Percentiles rank a stretch among this genome's conserved stretches.
These are phyloP conservation scores for Centropus unirufus DNA, from an alignment of 2,113 vertebrate species.

Conservation along the genomic window DNA sequence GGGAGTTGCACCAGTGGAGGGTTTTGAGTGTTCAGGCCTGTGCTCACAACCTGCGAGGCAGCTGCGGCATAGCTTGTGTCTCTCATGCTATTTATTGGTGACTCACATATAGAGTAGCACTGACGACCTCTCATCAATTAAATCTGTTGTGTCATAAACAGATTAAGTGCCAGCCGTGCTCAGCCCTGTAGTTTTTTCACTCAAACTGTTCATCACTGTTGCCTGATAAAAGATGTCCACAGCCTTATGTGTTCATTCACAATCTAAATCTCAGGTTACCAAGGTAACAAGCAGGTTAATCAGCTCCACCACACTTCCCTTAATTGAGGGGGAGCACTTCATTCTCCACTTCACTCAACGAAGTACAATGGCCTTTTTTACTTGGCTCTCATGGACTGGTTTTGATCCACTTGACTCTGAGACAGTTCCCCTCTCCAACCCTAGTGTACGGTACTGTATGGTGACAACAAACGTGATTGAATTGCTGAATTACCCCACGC, in stretches of 20 bases:
- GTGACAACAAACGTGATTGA: constrained; percentile 27
- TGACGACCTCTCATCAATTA: constrained; percentile 31
- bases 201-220: constrained; percentile 55
- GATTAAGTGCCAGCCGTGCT: constrained; percentile 40
- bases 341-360: constrained; percentile 74
- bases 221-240: constrained; percentile 60
- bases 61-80: neutral
- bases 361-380: constrained; percentile 53
- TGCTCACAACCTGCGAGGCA: neutral
- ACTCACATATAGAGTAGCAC: neutral
- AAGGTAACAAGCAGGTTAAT: constrained; percentile 81
- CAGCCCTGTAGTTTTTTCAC: constrained; percentile 27
- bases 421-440: constrained; percentile 26
- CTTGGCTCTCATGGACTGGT: constrained; percentile 36
- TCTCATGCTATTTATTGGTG: neutral
- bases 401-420: constrained; percentile 73
- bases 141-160: constrained; percentile 36
- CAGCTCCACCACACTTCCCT: constrained; percentile 68
- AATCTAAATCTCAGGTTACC: constrained; percentile 74
- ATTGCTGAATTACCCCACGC: constrained; percentile 35
- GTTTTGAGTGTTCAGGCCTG: neutral
- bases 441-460: neutral
- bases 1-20: neutral
- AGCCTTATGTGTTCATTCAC: constrained; percentile 58
- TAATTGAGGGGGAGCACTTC: constrained; percentile 78